phyloP scores from a whole-genome alignment of 2,113 vertebrate genomes.

The Atherinomorus stipes region DNA sequence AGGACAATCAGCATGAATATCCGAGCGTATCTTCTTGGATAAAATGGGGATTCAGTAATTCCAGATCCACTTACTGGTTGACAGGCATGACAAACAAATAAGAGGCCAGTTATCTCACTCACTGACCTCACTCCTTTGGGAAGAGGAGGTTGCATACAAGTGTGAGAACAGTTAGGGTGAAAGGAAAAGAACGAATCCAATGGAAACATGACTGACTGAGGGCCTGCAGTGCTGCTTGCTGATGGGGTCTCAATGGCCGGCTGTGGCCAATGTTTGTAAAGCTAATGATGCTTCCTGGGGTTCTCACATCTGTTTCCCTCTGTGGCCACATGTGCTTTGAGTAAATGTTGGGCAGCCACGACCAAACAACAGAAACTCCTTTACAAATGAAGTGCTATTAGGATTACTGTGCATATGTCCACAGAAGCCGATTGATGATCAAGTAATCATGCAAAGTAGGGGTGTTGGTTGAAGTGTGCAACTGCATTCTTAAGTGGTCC shows the following conservation, averaged over 20 bases:
- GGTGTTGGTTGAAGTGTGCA: conserved; percentile 11
- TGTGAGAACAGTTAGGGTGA: conserved; percentile 42
- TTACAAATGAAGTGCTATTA: conserved; percentile 67
- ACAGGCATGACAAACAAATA: conserved; percentile 55
- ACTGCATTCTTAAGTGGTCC: not conserved
- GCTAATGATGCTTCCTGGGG: conserved; percentile 71
- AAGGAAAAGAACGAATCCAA: conserved; percentile 28
- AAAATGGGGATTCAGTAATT: conserved; percentile 30
- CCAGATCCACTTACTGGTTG: conserved; percentile 24
- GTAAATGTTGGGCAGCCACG: conserved; percentile 58
- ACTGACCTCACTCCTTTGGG: conserved; percentile 39
- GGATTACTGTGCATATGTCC: conserved; percentile 52
- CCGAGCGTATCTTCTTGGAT: conserved; percentile 20
- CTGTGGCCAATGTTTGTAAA: conserved; percentile 64
- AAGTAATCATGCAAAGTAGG: conserved; percentile 37
- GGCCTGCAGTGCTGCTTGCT: conserved; percentile 21
- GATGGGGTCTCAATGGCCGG: conserved; percentile 62
- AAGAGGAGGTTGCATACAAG: conserved; percentile 12
- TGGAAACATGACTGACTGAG: conserved; percentile 36
- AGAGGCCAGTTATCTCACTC: conserved; percentile 26
- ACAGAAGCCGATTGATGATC: conserved; percentile 54
- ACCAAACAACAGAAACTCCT: conserved; percentile 53
- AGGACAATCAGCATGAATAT: conserved; percentile 24
- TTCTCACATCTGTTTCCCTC: conserved; percentile 70
- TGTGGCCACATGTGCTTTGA: conserved; percentile 68